phyloP scores from a whole-genome alignment of 2,113 vertebrate species.

The Xyrauchen texanus region DNA sequence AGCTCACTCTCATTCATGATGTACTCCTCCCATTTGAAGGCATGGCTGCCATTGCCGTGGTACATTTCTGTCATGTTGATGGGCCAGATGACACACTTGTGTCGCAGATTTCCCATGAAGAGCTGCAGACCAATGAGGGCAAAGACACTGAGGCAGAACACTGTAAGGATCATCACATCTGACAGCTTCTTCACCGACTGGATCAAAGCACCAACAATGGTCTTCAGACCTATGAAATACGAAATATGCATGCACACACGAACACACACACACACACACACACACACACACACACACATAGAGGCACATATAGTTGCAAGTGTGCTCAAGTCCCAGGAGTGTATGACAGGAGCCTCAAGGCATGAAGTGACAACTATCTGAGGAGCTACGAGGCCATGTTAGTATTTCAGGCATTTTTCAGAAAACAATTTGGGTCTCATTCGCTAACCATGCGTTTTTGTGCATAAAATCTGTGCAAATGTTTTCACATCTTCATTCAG shows the following conservation, averaged over 20 bases:
- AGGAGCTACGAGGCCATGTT: too few relatives aligned
- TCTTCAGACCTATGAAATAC: conserved; percentile 87
- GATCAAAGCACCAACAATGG: conserved; percentile 97
- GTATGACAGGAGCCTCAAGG: conserved; percentile 28
- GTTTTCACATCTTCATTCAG: too few relatives aligned
- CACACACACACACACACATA: conserved; percentile 41
- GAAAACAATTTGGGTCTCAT: too few relatives aligned
- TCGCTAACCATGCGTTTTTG: too few relatives aligned
- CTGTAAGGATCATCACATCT: conserved; percentile 98
- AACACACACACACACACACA: conserved; percentile 31
- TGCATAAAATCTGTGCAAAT: too few relatives aligned
- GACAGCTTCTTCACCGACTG: conserved; percentile 99
- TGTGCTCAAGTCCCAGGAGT: conserved; percentile 32
- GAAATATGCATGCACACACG: conserved; percentile 13
- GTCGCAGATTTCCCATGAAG: conserved; percentile 96
- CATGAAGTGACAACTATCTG: conserved; percentile 33
- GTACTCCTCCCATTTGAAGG: conserved; percentile 87
- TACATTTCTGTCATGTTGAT: conserved; percentile 83
- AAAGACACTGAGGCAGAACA: conserved; percentile 98
- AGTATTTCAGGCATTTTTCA: too few relatives aligned
- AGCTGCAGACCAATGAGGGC: conserved; percentile 97
- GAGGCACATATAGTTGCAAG: conserved; percentile 55
- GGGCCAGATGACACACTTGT: conserved; percentile 96
- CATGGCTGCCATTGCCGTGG: conserved; percentile 82
- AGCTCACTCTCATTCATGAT: conserved; percentile 91